Evolutionary conservation across 2,113 vertebrate species (phyloP).

Genomic region (Zonotrichia leucophrys): DNA sequence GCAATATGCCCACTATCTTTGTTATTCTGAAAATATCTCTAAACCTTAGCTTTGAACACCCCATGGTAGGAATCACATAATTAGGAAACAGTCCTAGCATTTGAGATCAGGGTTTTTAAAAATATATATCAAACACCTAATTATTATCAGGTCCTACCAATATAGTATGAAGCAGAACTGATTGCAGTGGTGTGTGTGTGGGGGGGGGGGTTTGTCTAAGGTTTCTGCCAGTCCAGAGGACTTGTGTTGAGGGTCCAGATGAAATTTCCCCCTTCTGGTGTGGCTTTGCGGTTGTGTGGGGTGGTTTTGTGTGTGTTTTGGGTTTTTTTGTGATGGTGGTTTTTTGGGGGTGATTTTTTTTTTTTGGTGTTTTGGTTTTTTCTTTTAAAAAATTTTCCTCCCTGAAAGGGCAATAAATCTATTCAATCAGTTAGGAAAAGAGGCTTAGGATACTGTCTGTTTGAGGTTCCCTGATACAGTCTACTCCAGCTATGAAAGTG

Average conservation of each 20-base stretch:
- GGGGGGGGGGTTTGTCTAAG: fast-evolving
- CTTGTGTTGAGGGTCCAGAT: background rate
- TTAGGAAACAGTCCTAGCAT: constrained; percentile 9
- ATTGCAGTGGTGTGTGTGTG: background rate
- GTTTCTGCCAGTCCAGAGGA: background rate
- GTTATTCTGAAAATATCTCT: constrained; percentile 33
- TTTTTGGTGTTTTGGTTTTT: background rate
- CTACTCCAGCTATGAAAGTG: background rate
- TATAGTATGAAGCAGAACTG: constrained; percentile 18
- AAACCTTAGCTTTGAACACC: background rate
- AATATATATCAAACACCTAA: constrained; percentile 23
- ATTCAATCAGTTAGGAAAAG: background rate
- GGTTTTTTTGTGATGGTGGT: background rate
- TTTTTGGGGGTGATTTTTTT: too few relatives aligned
- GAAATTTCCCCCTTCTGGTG: background rate
- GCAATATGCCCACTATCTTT: constrained; percentile 2
- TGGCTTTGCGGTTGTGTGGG: background rate
- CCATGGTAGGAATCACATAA: background rate
- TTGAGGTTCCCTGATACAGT: background rate
- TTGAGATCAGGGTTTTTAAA: constrained; percentile 26
- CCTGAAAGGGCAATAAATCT: background rate
- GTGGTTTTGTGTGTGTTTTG: background rate
- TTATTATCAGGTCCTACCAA: constrained; percentile 30
- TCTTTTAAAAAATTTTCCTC: background rate
- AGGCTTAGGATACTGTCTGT: background rate